Base-by-base conservation (phyloP, 2,888 invertebrate species). In the Chrysina gloriosa region DNA sequence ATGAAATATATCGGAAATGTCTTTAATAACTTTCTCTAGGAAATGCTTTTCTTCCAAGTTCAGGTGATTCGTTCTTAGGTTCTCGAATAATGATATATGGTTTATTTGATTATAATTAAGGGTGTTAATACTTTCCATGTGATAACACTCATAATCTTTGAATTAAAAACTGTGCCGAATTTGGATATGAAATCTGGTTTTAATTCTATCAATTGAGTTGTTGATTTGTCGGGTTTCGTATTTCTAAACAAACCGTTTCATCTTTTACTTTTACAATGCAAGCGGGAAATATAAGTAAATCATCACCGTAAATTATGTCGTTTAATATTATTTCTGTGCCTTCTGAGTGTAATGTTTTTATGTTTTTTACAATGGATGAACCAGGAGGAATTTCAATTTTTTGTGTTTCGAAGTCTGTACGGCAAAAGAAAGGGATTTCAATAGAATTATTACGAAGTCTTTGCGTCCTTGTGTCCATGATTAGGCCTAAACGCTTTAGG, bases 1-100 rank as follows among this genome's bases (percentile, higher is more conserved):
- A 21, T 65, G 29, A 34, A 65, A 65, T 42, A 64, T 34, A 21
- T 61, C 58, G 11, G 39, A 4, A 19, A 23, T 63, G 6, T 58
- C 21, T 42, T 63, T 39, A 21, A 54, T 4, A 11, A 63, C n/a
- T n/a, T 65, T 58, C 21, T 42, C 29, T 36, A 65, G 9, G 2
- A 16, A 5, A 4, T n/a, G 4, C 39, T 47, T 54, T 39, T 63
- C 58, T 42, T 65, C 39, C 6, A 14, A 2, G 34, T 65, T n/a
- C n/a, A n/a, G n/a, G n/a, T n/a, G n/a, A n/a, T n/a, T n/a, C n/a
- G n/a, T n/a, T 65, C 25, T 63, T 21, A 58, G 11, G 21, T 14
- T 42, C 23, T n/a, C 25, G n/a, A 42, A 31, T 9, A 2, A 42
- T 2, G n/a, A 25, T 9, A 2, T 42, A n/a, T 61, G 14, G 5